Base-by-base conservation (phyloP, 2,888 invertebrate species). In the Nematopogon swammerdamellus region DNA sequence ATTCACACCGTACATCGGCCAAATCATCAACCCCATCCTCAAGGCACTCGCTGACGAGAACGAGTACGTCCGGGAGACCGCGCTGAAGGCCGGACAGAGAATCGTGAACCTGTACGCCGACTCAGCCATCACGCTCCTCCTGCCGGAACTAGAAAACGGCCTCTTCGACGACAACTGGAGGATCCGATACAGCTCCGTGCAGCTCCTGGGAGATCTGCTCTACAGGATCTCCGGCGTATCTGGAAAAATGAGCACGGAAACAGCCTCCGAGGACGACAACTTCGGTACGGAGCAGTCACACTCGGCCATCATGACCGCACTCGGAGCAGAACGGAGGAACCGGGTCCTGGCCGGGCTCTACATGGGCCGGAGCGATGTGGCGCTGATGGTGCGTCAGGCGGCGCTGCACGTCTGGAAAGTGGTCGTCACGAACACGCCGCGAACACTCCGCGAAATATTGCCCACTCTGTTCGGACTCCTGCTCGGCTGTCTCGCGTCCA, bases 351-450 rank as follows among this genome's bases (percentile, higher is more conserved):
- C 97, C 19, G 96, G 96, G 1, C 76, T 97, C 44, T 99, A 99
- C 67, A 97, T 99, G 94, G 96, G 97, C 2, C 82, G 98, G 50
- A 96, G 96, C 48, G 98, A 99, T 65, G 96, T 97, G 1, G 95
- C 97, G 2, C 80, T 97, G 48, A 92, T 96, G 89, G 98, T 98
- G 19, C 85, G 98, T 0, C 98, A 98, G 79, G 94, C 97, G 0
- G 97, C 99, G 8, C 83, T 97, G 50, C 99, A 99, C 69, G 98
- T 99, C 0, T 99, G 99, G 99, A 99, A 99, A 82, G 94, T 98
- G 57, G 96, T 99, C 1, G 98, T 99, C 1, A 93, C 97, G 1
- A 98, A 99, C 68, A 99, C 98, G 0, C 98, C 98, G 1, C 86
- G 95, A 66, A 98, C 98, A 0, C 80, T 99, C 45, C 84, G 95